Conservation (phyloP, 2,113 vertebrate genomes). For the Colaptes auratus region DNA sequence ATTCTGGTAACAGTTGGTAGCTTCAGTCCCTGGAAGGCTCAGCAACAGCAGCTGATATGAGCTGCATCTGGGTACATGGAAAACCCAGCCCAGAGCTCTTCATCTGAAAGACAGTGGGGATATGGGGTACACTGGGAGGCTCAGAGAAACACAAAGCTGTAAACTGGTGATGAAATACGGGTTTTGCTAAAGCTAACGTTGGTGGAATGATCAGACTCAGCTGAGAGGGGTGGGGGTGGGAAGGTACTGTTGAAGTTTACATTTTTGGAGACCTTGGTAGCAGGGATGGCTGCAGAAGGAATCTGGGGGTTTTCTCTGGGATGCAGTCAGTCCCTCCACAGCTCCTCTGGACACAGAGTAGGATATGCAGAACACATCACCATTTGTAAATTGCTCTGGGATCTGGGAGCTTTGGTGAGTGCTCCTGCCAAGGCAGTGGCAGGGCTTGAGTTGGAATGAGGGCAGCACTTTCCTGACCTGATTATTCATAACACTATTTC, state of each 20-base stretch:
- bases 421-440: rapidly evolving
- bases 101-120: neutral
- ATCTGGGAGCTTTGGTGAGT: rapidly evolving
- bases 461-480: rapidly evolving
- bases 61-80: neutral
- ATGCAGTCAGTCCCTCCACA: neutral
- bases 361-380: neutral
- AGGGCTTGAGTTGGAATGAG: rapidly evolving
- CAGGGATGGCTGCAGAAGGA: neutral
- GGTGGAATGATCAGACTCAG: neutral
- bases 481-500: neutral
- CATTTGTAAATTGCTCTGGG: neutral
- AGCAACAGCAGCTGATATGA: neutral
- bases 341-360: neutral
- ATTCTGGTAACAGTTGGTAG: neutral
- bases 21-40: conserved; percentile 11
- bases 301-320: neutral
- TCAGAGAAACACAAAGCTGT: neutral
- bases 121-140: neutral
- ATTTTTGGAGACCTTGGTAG: neutral
- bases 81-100: neutral
- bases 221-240: neutral
- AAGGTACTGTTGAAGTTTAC: neutral
- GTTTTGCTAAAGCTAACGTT: neutral
- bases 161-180: rapidly evolving